Conservation (phyloP, 1,140 invertebrate genomes). For the Hypsibius dujardini region DNA sequence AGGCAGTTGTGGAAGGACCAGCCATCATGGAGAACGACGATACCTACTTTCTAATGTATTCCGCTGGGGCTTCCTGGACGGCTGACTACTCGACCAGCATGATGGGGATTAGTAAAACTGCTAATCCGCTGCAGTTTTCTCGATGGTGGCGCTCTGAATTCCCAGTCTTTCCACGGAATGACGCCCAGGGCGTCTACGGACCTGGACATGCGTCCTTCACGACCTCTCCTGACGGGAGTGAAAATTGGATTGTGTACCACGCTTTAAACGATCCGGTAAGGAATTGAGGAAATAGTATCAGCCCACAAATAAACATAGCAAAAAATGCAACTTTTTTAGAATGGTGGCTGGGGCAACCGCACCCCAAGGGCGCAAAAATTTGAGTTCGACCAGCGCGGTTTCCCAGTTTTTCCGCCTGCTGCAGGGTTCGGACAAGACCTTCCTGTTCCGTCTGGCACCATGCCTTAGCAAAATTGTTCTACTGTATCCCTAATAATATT, state of each 20-base stretch:
- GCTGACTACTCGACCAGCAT: not conserved
- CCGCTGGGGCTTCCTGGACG: not conserved
- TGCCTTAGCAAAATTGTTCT: not conserved
- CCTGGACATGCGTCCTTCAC: constrained; percentile 4
- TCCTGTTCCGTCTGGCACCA: not conserved
- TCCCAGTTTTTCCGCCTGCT: not conserved
- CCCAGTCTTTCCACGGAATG: not conserved
- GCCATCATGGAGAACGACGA: not conserved
- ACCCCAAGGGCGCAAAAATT: not conserved
- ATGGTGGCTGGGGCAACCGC: not conserved
- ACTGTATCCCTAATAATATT: too few species aligned
- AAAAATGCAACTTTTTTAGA: not conserved
- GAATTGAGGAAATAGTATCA: too few species aligned
- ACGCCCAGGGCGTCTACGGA: not conserved
- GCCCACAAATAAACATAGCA: too few species aligned
- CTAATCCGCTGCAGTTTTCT: not conserved
- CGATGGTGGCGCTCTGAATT: not conserved
- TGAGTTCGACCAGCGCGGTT: not conserved
- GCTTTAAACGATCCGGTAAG: constrained; percentile 5
- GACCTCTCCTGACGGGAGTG: not conserved
- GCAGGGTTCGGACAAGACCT: not conserved
- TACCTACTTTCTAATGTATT: constrained; percentile 6
- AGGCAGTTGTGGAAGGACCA: not conserved
- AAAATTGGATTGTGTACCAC: constrained; percentile 1
- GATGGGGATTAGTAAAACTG: not conserved